Base-by-base conservation (phyloP, 2,888 invertebrate genomes). In the Tortricodes alternella region DNA sequence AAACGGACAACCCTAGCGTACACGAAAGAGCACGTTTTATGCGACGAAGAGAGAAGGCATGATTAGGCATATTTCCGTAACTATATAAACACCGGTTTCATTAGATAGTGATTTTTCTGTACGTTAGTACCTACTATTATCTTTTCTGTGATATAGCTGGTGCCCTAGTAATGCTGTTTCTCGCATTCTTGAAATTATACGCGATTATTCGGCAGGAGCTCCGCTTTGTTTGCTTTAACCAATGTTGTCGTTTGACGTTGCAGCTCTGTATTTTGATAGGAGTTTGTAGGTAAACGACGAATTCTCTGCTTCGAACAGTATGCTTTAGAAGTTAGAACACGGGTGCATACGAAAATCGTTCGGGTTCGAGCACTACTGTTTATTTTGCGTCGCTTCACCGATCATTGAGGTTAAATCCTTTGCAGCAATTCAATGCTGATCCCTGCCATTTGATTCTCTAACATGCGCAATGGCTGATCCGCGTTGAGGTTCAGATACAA, bases 321-420 rank as follows among this genome's bases (percentile, higher is more conserved):
- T 38, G 46, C 32, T 4, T 21, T 46, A n/a, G 27, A 48, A 48
- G 41, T 55, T 41, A 24, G 35, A 35, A 37, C 44, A 8, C 21
- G 9, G 21, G 39, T 11, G 39, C 16, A 18, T 11, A 29, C 27
- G 44, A 18, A 18, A 18, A 15, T 9, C n/a, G 13, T 11, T 6
- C n/a, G 6, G 16, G 24, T 9, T 29, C 7, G n/a, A 18, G 15
- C 38, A 41, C 23, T 39, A 15, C 13, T 55, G 48, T 55, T 55
- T 48, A 43, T 35, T 55, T 55, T 39, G 34, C 19, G 27, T 34
- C 32, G 24, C 39, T 19, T 27, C 19, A 41, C 15, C 27, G 48
- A 21, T 35, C 27, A 55, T 46, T 19, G 53, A 41, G 46, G 53
- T 39, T 41, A 41, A 53, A 34, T 35, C 48, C 35, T 15, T n/a